Conservation (phyloP, 2,113 vertebrate species). For the Varanus komodoensis region DNA sequence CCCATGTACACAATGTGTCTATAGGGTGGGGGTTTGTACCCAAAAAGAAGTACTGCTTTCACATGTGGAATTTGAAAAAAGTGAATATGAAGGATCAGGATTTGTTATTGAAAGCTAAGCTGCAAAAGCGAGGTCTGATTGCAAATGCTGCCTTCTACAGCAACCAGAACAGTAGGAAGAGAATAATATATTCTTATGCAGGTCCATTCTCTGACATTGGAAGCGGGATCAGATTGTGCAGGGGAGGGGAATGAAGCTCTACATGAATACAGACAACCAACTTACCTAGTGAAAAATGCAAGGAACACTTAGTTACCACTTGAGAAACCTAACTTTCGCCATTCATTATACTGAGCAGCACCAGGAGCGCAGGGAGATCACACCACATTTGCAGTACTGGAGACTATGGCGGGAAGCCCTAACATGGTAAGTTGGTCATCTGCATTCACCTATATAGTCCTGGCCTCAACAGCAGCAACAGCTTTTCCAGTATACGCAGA, state of each 20-base stretch:
- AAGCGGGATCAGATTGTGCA: not conserved
- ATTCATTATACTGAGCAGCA: not conserved
- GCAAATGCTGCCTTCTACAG: slow-evolving; percentile 32
- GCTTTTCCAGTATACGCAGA: not conserved
- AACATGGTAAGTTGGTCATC: not conserved
- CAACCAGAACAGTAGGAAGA: slow-evolving; percentile 30
- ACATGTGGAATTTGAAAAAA: not conserved
- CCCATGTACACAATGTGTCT: too few species aligned
- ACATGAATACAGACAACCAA: not conserved
- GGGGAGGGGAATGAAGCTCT: not conserved
- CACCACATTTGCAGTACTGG: not conserved
- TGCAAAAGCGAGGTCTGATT: slow-evolving; percentile 45
- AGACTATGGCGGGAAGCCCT: not conserved
- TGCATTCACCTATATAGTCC: not conserved
- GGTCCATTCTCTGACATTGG: not conserved
- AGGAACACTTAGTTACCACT: not conserved
- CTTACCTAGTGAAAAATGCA: not conserved
- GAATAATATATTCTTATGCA: slow-evolving; percentile 24
- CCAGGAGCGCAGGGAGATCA: not conserved
- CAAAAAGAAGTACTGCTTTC: not conserved
- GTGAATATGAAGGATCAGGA: slow-evolving; percentile 15
- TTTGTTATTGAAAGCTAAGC: not conserved
- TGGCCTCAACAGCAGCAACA: not conserved
- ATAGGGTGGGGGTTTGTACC: not conserved
- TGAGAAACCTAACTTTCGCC: not conserved